phyloP scores from a whole-genome alignment of 2,888 invertebrate species.

The Tenthredo notha region DNA sequence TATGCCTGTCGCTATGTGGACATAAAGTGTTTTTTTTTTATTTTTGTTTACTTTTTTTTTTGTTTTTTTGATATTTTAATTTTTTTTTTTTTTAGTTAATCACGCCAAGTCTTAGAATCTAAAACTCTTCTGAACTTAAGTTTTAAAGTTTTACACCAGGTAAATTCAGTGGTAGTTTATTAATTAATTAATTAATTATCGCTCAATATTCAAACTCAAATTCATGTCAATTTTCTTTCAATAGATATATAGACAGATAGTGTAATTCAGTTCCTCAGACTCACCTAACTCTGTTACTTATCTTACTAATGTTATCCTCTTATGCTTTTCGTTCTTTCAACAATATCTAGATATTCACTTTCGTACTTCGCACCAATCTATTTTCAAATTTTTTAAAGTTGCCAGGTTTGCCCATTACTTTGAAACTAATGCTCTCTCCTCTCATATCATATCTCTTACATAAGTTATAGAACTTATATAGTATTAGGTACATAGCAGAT shows the following conservation, averaged over 20 bases:
- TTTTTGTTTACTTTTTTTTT: neutral
- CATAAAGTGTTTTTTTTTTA: slow-evolving; percentile 26
- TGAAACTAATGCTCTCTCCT: neutral
- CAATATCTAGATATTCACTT: slow-evolving; percentile 26
- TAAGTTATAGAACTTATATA: slow-evolving; percentile 15
- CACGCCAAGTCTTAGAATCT: slow-evolving; percentile 21
- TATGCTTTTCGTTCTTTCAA: slow-evolving; percentile 12
- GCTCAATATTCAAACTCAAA: slow-evolving; percentile 27
- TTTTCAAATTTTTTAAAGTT: slow-evolving; percentile 28
- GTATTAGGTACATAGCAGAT: slow-evolving; percentile 27
- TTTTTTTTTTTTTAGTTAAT: neutral
- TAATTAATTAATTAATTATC: slow-evolving; percentile 23
- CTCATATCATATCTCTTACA: neutral
- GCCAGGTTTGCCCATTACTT: slow-evolving; percentile 32
- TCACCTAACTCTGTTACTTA: slow-evolving; percentile 33
- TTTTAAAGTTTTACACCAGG: slow-evolving; percentile 44
- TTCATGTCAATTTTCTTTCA: slow-evolving; percentile 12
- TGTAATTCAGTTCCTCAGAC: slow-evolving; percentile 29
- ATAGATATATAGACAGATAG: slow-evolving; percentile 19
- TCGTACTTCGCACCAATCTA: slow-evolving; percentile 29
- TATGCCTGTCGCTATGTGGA: slow-evolving; percentile 24
- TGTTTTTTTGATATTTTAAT: slow-evolving; percentile 4
- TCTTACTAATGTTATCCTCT: slow-evolving; percentile 15
- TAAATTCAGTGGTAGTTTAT: slow-evolving; percentile 39
- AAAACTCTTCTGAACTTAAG: slow-evolving; percentile 23